Evolutionary conservation across 2,797 vertebrate species (phyloP), one percentile per base, ranked within the genome.

Genomic region (Phaenicophaeus curvirostris): DNA sequence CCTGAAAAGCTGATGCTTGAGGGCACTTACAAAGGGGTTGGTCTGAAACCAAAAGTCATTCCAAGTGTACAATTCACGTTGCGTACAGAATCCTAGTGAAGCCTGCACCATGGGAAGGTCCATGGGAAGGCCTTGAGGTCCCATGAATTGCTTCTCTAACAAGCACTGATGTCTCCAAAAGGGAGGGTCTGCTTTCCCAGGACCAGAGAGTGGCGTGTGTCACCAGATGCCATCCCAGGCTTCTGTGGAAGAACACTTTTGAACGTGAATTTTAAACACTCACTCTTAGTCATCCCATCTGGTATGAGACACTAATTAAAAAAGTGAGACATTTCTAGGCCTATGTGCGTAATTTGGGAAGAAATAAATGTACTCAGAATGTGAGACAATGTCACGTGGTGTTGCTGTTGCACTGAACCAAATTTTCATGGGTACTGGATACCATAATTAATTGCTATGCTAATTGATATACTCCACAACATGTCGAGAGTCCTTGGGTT

Each of bases 211-310:
- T 14, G 42, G 11, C 14, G 35, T 3, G 0, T 19, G 33, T 24
- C 19, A 41, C 48, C 46, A 59, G 39, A 46, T 44, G 50, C 23
- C 1, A 0, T 54, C 46, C 48, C 1, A 65, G 85, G 27, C 39
- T 82, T 13, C 58, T 24, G 35, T 24, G 33, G 63, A 88, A 76
- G 42, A 58, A 46, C 69, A 61, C 46, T 37, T 94, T 88, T 69
- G 30, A 72, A 55, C n/a, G 21, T 59, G 62, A 84, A 78, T 93
- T 94, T 95, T 91, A 86, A 95, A 73, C 3, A 20, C 59, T 41
- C 5, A 4, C 46, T 94, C 89, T 93, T 78, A 94, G 83, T 93
- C 91, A 96, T 76, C 67, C 91, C 93, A 96, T 95, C 93, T 96
- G 87, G n/a, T 88, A 86, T 44, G 73, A 83, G 68, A 81, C 58